Conservation (phyloP, 2,113 vertebrate species). For the Mesoclemmys tuberculata region DNA sequence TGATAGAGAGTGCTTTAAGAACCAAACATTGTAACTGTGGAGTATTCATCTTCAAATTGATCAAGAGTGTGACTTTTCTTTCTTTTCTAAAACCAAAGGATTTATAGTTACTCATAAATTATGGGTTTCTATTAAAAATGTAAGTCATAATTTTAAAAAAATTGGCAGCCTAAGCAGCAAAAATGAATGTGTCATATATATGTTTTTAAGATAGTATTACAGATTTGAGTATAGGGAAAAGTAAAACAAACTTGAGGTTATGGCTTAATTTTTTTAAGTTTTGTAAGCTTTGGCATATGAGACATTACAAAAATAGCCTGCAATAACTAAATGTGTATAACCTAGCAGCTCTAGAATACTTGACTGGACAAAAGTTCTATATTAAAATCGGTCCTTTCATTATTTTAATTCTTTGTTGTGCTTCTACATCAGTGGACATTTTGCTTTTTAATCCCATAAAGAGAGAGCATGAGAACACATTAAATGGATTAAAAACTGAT, state of each 20-base stretch:
- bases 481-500: not conserved
- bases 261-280: slow-evolving; percentile 27
- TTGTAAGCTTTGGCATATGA: slow-evolving; percentile 33
- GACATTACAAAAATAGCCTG: slow-evolving; percentile 38
- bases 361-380: not conserved
- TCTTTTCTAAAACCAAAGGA: slow-evolving; percentile 56
- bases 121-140: slow-evolving; percentile 66
- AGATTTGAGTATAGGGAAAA: slow-evolving; percentile 46
- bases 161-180: slow-evolving; percentile 45
- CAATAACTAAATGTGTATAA: slow-evolving; percentile 14
- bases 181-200: slow-evolving; percentile 48
- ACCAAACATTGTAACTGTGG: not conserved
- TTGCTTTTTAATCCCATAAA: not conserved
- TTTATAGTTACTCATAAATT: slow-evolving; percentile 67
- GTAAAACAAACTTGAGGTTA: slow-evolving; percentile 50
- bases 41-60: slow-evolving; percentile 39
- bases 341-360: not conserved
- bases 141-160: slow-evolving; percentile 51
- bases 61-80: slow-evolving; percentile 53
- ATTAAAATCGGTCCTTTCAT: not conserved
- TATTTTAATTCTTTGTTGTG: not conserved
- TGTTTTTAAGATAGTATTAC: slow-evolving; percentile 61
- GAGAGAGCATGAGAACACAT: not conserved
- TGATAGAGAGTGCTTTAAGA: slow-evolving; percentile 24
- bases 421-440: not conserved